Conservation (phyloP, 2,113 vertebrate genomes). For the Perognathus longimembris region DNA sequence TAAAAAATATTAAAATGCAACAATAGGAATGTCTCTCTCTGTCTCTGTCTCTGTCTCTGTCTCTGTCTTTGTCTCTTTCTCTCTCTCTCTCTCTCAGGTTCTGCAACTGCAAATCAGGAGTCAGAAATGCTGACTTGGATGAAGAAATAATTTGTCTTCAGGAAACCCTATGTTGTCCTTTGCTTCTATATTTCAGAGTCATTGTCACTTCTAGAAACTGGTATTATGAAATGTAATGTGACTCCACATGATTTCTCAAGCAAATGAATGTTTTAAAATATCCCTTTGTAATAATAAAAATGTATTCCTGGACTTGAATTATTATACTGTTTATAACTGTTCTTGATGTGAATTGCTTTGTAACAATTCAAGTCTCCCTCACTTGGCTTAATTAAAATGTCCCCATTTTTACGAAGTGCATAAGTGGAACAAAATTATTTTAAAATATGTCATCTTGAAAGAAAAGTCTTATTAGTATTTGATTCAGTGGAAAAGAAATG, state of each 20-base stretch:
- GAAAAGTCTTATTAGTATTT: conserved; percentile 71
- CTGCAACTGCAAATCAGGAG: not conserved
- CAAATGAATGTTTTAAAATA: conserved; percentile 67
- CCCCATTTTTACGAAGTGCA: conserved; percentile 37
- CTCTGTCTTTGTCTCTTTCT: too few species aligned
- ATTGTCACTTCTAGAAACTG: conserved; percentile 9
- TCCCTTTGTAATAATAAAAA: conserved; percentile 63
- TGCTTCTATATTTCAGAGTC: not conserved
- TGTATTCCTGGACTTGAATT: conserved; percentile 60
- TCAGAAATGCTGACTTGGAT: not conserved
- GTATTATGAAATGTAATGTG: conserved; percentile 2
- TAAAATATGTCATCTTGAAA: conserved; percentile 66
- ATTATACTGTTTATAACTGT: conserved; percentile 57
- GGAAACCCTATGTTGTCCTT: not conserved
- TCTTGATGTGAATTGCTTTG: conserved; percentile 52
- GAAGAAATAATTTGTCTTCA: not conserved
- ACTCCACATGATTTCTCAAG: conserved; percentile 54
- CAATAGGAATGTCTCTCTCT: not conserved
- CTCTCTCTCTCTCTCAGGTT: not conserved
- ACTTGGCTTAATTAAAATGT: conserved; percentile 64
- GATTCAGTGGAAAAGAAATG: conserved; percentile 53
- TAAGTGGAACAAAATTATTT: conserved; percentile 65
- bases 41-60: too few species aligned
- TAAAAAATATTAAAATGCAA: not conserved
- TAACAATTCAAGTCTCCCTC: conserved; percentile 41